phyloP scores from a whole-genome alignment of 2,113 vertebrate genomes.

The Plecotus auritus region DNA sequence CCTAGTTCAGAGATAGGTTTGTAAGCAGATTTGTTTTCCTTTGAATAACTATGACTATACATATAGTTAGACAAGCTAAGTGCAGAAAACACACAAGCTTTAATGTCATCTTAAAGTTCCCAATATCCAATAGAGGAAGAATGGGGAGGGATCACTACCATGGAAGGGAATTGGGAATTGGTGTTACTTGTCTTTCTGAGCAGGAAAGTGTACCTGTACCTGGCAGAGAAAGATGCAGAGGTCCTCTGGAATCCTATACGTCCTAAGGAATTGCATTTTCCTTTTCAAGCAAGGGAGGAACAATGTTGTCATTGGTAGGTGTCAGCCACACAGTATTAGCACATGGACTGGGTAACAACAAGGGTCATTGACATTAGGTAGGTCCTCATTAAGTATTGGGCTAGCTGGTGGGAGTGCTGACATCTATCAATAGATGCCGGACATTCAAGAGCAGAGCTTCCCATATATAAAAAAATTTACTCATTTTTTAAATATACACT shows the following conservation, averaged over 20 bases:
- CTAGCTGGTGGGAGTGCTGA: background rate
- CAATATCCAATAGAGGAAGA: background rate
- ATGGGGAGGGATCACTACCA: too few relatives aligned
- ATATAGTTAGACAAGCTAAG: background rate
- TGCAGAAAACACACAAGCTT: background rate
- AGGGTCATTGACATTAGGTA: background rate
- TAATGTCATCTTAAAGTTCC: background rate
- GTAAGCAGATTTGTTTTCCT: background rate
- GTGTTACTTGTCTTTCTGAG: background rate
- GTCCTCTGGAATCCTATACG: background rate
- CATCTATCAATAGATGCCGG: background rate
- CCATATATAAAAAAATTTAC: background rate
- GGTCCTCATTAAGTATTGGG: background rate
- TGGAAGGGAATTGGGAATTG: background rate
- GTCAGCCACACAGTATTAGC: background rate
- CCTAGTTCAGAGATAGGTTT: background rate
- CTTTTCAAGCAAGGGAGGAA: background rate
- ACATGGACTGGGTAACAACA: background rate
- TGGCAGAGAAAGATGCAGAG: background rate
- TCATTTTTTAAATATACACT: background rate
- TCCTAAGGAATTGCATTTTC: background rate
- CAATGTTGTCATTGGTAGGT: background rate
- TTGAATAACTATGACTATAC: background rate
- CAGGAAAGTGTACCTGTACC: background rate
- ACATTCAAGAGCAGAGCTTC: background rate